A percentile compares a stretch with the other conserved stretches of the same genome.
These are phyloP conservation scores for Alitta virens DNA, from an alignment of 2,888 invertebrate genomes.

Conservation along the genomic window DNA sequence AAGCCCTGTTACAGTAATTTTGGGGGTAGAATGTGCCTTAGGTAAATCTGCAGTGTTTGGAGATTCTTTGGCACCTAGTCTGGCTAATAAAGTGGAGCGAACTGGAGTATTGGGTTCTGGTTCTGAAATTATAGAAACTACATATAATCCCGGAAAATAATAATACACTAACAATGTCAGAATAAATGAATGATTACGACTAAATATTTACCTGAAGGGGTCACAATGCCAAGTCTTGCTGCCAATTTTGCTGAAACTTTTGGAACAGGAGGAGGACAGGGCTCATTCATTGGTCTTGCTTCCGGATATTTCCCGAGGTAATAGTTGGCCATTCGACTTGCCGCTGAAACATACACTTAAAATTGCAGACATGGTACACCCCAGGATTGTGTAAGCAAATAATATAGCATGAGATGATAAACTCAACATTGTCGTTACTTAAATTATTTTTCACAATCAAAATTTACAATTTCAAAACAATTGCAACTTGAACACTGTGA, in stretches of 20 bases:
- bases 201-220: background rate
- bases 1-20: background rate
- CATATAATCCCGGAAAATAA: no score
- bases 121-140: no score
- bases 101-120: no score
- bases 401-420: no score
- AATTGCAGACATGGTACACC: no score
- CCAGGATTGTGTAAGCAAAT: no score
- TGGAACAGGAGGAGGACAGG: constrained; percentile 28
- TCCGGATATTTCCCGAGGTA: constrained; percentile 46
- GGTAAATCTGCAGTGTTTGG: background rate
- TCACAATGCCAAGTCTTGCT: constrained; percentile 31
- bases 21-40: background rate
- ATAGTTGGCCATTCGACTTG: constrained; percentile 50
- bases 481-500: no score
- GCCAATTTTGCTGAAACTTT: constrained; percentile 37
- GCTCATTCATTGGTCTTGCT: constrained; percentile 37
- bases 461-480: background rate
- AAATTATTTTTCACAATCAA: no score
- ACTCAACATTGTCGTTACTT: no score
- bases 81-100: constrained; percentile 59
- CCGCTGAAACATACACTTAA: constrained; percentile 46
- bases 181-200: no score
- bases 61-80: constrained; percentile 59
- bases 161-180: background rate